Evolutionary conservation across 2,797 vertebrate genomes (phyloP), one percentile per base, ranked within the genome.

Genomic region (Cirrhinus molitorella): DNA sequence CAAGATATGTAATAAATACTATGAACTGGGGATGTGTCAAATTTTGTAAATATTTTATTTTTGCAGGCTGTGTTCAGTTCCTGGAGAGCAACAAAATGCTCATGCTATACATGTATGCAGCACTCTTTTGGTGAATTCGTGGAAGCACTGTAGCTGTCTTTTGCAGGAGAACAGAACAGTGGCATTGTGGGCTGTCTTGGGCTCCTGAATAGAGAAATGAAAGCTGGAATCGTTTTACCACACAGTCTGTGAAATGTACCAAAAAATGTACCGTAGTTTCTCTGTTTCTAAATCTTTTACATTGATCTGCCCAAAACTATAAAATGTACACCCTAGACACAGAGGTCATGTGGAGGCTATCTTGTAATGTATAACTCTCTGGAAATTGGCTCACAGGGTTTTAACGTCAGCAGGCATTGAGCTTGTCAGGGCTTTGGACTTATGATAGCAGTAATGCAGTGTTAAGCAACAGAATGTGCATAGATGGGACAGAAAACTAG

Each of bases 331-430:
- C 81, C 84, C 85, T 83, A 43, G 83, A 81, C 79, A 86, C 55
- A 79, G 79, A 66, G 34, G 14, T 65, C 85, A 91, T 89, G 84
- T 87, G 80, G 79, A 80, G 85, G 47, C 28, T 83, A 87, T 81
- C 74, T 84, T 85, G 43, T 86, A 45, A 80, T 87, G 47, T 34
- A 49, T 13, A 43, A 23, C 13, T 43, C 68, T 74, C 23, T 47
- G 40, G 40, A 51, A 80, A 80, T 43, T 25, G 14, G 76, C 83
- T 87, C n/a, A 63, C 77, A 31, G 53, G 63, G 61, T 80, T 79
- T 34, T 67, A 28, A 66, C 70, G 40, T 84, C 68, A 80, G 13
- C 17, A 61, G 34, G 3, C 31, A 40, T 25, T 40, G 45, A 86
- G 79, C 67, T 67, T 53, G 45, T 53, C 55, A 31, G 23, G 34